Conservation (phyloP, 2,888 invertebrate genomes). For the Netelia fuscicornis region DNA sequence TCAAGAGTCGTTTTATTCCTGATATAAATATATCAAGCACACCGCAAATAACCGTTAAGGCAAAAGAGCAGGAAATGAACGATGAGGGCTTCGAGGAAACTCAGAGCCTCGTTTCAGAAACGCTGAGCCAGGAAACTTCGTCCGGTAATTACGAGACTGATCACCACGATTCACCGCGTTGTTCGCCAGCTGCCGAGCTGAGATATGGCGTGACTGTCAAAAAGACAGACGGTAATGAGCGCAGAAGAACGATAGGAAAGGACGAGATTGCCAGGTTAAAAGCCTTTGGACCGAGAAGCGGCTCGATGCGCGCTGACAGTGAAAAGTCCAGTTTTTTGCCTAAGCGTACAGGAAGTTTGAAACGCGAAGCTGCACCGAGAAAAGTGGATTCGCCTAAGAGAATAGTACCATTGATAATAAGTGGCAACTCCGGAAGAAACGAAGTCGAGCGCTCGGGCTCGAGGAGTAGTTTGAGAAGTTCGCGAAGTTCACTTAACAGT, state of each 20-base stretch:
- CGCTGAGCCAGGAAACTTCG: conserved; percentile 93
- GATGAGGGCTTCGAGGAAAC: conserved; percentile 97
- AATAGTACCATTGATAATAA: conserved; percentile 47
- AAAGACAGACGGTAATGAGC: conserved; percentile 49
- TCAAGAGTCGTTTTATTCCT: conserved; percentile 80
- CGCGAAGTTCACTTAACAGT: conserved; percentile 93
- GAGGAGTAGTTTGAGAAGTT: conserved; percentile 92
- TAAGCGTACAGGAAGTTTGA: conserved; percentile 78
- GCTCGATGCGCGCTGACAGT: conserved; percentile 62
- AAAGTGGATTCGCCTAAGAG: conserved; percentile 70
- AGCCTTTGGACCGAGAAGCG: conserved; percentile 62
- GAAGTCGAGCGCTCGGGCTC: conserved; percentile 92
- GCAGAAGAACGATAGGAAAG: conserved; percentile 67
- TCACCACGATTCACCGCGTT: conserved; percentile 85
- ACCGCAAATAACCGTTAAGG: conserved; percentile 78
- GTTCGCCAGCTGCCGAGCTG: conserved; percentile 82
- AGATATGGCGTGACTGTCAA: conserved; percentile 63
- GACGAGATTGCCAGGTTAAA: conserved; percentile 69
- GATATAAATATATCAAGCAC: conserved; percentile 85
- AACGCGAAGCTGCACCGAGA: conserved; percentile 70
- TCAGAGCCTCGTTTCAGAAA: conserved; percentile 94
- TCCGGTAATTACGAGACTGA: conserved; percentile 90
- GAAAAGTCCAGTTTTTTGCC: conserved; percentile 81
- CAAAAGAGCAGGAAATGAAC: conserved; percentile 90
- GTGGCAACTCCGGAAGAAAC: conserved; percentile 77